These are phyloP conservation scores for Paguma larvata DNA, from an alignment of 2,797 vertebrate species.

Conservation along the genomic window DNA sequence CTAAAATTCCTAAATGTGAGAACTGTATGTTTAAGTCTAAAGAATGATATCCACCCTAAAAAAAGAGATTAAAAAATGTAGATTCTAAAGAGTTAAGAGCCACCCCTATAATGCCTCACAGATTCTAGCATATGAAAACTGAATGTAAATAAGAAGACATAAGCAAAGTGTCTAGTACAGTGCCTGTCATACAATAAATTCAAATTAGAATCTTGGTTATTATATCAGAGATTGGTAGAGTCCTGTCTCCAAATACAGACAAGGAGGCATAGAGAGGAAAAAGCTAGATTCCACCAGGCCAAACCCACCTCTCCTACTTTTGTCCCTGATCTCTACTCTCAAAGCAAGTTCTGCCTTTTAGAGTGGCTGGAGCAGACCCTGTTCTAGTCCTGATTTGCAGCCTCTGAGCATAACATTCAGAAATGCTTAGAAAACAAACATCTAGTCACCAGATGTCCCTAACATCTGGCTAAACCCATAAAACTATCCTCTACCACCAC, in stretches of 20 bases:
- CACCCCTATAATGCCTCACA: neutral
- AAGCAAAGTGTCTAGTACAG: neutral
- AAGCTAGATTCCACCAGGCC: neutral
- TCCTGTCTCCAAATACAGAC: neutral
- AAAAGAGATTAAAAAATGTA: neutral
- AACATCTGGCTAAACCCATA: constrained; percentile 85
- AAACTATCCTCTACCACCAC: constrained; percentile 58
- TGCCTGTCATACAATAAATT: neutral
- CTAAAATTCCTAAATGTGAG: neutral
- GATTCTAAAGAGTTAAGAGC: neutral
- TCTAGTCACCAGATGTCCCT: constrained; percentile 83
- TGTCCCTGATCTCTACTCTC: neutral
- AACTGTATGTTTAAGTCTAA: constrained; percentile 13
- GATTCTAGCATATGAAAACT: neutral
- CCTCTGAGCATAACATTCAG: constrained; percentile 48
- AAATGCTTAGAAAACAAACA: constrained; percentile 75
- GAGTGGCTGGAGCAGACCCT: neutral
- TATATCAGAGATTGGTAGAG: neutral
- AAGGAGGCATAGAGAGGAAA: neutral
- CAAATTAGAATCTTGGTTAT: neutral
- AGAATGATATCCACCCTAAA: neutral
- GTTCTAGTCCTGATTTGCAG: neutral
- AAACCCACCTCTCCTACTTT: neutral
- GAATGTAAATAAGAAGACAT: neutral
- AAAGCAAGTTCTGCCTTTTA: neutral